These are phyloP conservation scores for Staurois parvus DNA, from an alignment of 2,797 vertebrate genomes.

Conservation along the genomic window DNA sequence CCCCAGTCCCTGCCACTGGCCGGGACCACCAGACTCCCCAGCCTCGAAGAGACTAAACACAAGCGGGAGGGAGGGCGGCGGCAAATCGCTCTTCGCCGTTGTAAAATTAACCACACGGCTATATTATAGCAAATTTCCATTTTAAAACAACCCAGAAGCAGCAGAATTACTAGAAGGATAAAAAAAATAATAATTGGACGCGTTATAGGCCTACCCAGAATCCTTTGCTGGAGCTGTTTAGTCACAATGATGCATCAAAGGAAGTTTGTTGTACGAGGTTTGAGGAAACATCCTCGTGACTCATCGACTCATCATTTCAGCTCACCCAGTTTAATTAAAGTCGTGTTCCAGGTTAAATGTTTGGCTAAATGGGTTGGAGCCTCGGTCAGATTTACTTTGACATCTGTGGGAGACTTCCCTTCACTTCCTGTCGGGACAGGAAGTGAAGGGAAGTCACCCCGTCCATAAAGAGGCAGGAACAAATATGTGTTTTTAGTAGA, in stretches of 20 bases:
- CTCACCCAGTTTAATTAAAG: no score
- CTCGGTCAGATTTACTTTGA: no score
- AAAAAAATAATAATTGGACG: not conserved
- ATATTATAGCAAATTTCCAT: constrained; percentile 51
- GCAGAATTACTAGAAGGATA: constrained; percentile 6
- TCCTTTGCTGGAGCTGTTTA: not conserved
- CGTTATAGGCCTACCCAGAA: constrained; percentile 26
- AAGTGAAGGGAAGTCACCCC: no score
- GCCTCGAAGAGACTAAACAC: constrained; percentile 50
- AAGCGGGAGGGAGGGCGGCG: constrained; percentile 8
- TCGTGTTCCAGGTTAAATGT: no score
- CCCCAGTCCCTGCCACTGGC: constrained; percentile 8
- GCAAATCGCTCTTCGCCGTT: constrained; percentile 34
- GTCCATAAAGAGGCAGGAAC: no score
- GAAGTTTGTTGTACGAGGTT: not conserved
- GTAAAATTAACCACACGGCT: constrained; percentile 50
- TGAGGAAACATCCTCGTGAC: no score
- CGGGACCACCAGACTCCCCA: constrained; percentile 50
- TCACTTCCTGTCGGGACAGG: no score
- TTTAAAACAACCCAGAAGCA: constrained; percentile 51
- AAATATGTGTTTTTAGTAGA: no score
- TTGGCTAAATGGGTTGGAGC: no score
- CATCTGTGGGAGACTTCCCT: no score
- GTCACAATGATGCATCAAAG: constrained; percentile 5
- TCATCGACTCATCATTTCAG: no score